Conservation (phyloP, 2,797 vertebrate species). For the Pygocentrus nattereri region DNA sequence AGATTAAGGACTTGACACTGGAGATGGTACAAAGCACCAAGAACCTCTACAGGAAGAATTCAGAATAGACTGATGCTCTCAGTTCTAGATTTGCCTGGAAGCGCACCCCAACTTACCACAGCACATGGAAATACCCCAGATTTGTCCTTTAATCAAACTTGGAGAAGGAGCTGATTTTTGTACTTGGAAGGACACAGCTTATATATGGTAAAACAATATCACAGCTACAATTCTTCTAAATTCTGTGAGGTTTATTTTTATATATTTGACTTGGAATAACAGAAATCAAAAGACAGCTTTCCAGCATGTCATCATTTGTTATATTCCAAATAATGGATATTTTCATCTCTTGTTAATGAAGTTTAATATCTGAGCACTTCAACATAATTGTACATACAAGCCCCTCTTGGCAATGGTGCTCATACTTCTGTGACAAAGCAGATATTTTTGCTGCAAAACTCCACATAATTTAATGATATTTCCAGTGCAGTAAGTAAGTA, state of each 20-base stretch:
- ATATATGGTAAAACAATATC: conserved; percentile 22
- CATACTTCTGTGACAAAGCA: conserved; percentile 1
- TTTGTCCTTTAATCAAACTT: conserved; percentile 26
- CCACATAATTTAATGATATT: neutral
- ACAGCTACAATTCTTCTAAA: conserved; percentile 18
- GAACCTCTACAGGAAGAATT: neutral
- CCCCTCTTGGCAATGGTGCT: conserved; percentile 33
- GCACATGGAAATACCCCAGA: conserved; percentile 8
- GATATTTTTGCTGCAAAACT: conserved; percentile 1
- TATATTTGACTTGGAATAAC: conserved; percentile 30
- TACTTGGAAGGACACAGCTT: conserved; percentile 14
- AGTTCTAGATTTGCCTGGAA: conserved; percentile 10
- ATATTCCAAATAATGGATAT: conserved; percentile 14
- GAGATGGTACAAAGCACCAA: conserved; percentile 23
- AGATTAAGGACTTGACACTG: neutral
- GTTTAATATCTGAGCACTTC: no score
- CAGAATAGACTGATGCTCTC: neutral
- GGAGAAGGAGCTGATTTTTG: conserved; percentile 19
- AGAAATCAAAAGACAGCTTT: conserved; percentile 27
- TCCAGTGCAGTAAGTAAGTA: neutral
- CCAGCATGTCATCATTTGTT: conserved; percentile 23
- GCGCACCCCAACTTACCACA: conserved; percentile 9
- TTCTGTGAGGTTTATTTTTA: conserved; percentile 29
- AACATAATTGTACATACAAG: conserved; percentile 24
- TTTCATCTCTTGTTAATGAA: conserved; percentile 32